These are phyloP conservation scores for Scyliorhinus canicula DNA, from an alignment of 2,797 vertebrate species.

Conservation along the genomic window DNA sequence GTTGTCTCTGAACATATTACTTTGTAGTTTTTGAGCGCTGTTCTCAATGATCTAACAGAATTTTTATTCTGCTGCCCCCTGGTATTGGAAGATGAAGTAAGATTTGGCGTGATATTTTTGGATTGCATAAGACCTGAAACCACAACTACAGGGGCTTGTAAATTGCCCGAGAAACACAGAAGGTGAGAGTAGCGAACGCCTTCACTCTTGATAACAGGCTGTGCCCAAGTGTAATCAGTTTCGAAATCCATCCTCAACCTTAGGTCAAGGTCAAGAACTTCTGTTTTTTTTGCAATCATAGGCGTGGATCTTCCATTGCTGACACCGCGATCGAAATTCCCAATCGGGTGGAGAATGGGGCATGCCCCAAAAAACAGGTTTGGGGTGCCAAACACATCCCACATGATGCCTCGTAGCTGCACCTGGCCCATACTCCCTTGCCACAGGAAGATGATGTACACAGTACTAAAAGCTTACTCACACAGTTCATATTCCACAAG, in stretches of 20 bases:
- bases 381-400: no score
- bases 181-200: not conserved
- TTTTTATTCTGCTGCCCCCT: not conserved
- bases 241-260: not conserved
- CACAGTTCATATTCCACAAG: no score
- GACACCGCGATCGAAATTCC: no score
- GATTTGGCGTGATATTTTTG: not conserved
- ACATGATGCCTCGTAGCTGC: no score
- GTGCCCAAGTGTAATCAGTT: not conserved
- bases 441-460: no score
- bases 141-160: not conserved
- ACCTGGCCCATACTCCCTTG: no score
- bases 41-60: not conserved
- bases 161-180: slow-evolving; percentile 26
- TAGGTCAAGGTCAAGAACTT: not conserved
- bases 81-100: not conserved
- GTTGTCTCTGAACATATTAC: not conserved
- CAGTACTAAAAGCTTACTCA: no score
- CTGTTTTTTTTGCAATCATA: not conserved
- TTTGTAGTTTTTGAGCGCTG: not conserved
- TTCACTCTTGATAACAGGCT: not conserved
- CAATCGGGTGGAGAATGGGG: no score
- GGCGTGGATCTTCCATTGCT: no score
- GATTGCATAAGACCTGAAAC: not conserved
- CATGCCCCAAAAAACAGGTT: no score